Base-by-base conservation (phyloP, 2,797 vertebrate genomes). In the Pseudomugil gertrudae region DNA sequence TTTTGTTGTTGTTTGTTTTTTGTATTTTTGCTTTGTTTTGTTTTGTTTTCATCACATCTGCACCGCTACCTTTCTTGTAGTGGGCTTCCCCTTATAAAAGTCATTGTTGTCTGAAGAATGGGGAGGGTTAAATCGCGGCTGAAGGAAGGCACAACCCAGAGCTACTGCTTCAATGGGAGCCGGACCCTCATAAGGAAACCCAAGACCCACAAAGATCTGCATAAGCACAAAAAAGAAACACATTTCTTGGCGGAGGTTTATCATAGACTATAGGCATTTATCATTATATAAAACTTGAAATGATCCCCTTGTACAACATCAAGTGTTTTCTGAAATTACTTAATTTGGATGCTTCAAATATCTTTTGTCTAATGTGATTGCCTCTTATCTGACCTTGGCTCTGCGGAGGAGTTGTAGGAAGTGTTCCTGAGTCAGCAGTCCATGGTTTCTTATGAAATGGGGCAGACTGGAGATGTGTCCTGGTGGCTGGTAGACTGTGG, bases 181-280 rank as follows among this genome's bases (percentile, higher is more conserved):
- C 2, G 93, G 93, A 64, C 93, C 92, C 69, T 94, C 93, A 5
- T 91, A 94, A 40, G 93, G 92, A 71, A 94, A 94, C 38, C 92
- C 92, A 11, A 94, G 90, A 47, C 93, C 93, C 21, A 93, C 90
- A 86, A 94, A 94, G 47, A 94, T 77, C 93, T 94, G 80, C 30
- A 59, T 9, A 6, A 19, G 50, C 15, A 21, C 21, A 19, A n/a
- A 27, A 52, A 11, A 1, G 29, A 30, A 52, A 58, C 29, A 29
- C 30, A 21, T 57, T 58, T 29, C 9, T 36, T 11, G 14, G 19
- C 27, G 4, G 59, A 1, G 8, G 21, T 9, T 7, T 8, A 27
- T 13, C 7, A 54, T 54, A 17, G 57, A 17, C 5, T 4, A 26
- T n/a, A 4, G 2, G 5, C 13, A 36, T 14, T 11, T 55, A n/a